Evolutionary conservation across 2,888 invertebrate species (phyloP), one percentile per base, ranked within the genome.

Genomic region (Baccha elongata): DNA sequence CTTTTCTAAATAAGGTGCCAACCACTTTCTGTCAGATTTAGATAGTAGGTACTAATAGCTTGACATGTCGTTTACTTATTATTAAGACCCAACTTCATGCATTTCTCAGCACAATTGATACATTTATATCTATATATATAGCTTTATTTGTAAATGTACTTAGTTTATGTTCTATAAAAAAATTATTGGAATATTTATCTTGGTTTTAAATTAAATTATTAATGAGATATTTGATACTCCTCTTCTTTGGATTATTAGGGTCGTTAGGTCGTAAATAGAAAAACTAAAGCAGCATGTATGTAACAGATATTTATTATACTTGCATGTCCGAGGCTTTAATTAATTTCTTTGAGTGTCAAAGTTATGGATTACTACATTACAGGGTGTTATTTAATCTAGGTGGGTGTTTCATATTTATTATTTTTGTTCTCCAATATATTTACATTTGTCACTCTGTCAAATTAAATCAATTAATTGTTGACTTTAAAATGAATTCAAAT

Each of bases 1-100:
- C 50, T 50, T 60, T 60, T 17, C 19, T 60, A 60, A 44, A 60
- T 60, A 44, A 44, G 60, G 60, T 69, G 46, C 2, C 68, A n/a
- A 44, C 5, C 11, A 10, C 29, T 8, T 19, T 44, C 60, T 42
- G 44, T 32, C 44, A 58, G 40, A 58, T 40, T 29, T 17, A 58
- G 15, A 42, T 15, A 26, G 26, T n/a, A n/a, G n/a, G n/a, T 40
- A 29, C 60, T 60, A 60, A 60, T 60, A 29, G 29, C 60, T 60
- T 3, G 11, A 60, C 19, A 60, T 29, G 44, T 60, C 29, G 44
- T 29, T 60, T 60, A 60, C 44, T 44, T 32, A 32, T 60, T 44
- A 23, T 58, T 15, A 15, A 26, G 58, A 40, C 58, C 40, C 40
- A 58, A 23, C 58, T 58, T 23, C 23, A 40, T 10, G 10, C 23